Base-by-base conservation (phyloP, 2,113 vertebrate genomes). In the Meleagris gallopavo region DNA sequence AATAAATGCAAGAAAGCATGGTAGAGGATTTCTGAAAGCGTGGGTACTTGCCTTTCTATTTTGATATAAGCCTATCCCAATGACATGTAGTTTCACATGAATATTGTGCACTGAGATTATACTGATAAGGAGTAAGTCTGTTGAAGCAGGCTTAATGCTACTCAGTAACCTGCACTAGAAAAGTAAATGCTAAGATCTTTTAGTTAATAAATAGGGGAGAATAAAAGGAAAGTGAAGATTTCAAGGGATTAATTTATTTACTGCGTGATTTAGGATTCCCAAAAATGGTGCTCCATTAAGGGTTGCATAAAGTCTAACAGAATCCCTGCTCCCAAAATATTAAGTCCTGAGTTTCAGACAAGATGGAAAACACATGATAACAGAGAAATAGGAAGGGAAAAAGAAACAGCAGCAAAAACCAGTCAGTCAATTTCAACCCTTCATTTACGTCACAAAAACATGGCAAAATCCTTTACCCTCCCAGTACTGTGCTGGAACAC, bases 401-500 rank as follows among this genome's bases (percentile, higher is more conserved):
- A 83, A 6, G 45, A 62, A 73, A 58, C 36, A 65, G 2, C 19
- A 67, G 36, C 2, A 0, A 84, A 69, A 41, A 61, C 32, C 64
- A n/a, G 8, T n/a, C 75, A 58, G 17, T 27, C 41, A 45, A 9
- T 24, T 12, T 67, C 85, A 95, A 71, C 80, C 79, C 95, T 89
- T 70, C 74, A 50, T 91, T 91, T 91, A 84, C 40, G 67, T 91
- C 55, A 86, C 38, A 94, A 93, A 97, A 95, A 52, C 60, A 93
- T 58, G 94, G 84, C 82, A 90, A 96, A 69, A 79, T 61, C 81
- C n/a, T 96, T 93, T 93, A 86, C 76, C 88, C 75, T 87, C 84
- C 86, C 87, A 97, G 73, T 94, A 54, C 54, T 95, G 75, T 94
- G 84, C 60, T 58, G 91, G 79, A 83, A 70, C 75, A 84, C 58